Evolutionary conservation across 2,113 vertebrate species (phyloP).

Genomic region (Takifugu flavidus): DNA sequence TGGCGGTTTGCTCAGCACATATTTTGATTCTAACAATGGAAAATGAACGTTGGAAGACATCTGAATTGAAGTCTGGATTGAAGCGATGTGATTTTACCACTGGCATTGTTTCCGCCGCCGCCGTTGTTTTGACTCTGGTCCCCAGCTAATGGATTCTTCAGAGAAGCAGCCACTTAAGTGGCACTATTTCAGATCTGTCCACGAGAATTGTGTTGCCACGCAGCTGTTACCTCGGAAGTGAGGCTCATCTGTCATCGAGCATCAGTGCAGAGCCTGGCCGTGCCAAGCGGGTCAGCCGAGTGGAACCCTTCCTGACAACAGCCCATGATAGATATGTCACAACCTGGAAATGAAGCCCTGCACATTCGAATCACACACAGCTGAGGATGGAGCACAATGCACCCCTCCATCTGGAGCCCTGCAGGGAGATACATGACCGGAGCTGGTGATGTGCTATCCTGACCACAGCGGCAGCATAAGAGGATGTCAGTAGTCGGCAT

Average conservation of each 20-base stretch:
- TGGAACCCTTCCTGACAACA: conserved; percentile 54
- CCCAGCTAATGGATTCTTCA: conserved; percentile 51
- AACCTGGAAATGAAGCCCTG: conserved; percentile 62
- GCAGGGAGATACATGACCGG: conserved; percentile 14
- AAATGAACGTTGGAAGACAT: conserved; percentile 45
- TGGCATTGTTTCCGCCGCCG: conserved; percentile 5
- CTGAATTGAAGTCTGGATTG: conserved; percentile 38
- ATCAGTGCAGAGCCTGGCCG: conserved; percentile 31
- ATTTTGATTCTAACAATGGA: conserved; percentile 15
- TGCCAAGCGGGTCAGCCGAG: conserved; percentile 44
- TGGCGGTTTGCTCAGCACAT: conserved; percentile 19
- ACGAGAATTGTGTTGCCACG: conserved; percentile 48
- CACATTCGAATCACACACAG: conserved; percentile 56
- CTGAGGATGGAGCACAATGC: conserved; percentile 15
- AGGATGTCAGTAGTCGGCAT: conserved; percentile 3
- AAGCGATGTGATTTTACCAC: conserved; percentile 18
- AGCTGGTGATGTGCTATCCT: conserved; percentile 31
- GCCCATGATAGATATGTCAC: conserved; percentile 54
- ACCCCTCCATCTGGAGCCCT: conserved; percentile 38
- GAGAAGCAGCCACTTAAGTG: conserved; percentile 49
- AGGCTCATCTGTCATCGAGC: conserved; percentile 55
- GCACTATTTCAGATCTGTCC: conserved; percentile 59
- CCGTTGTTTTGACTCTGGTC: conserved; percentile 29
- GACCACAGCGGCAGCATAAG: conserved; percentile 2
- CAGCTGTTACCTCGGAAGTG: conserved; percentile 31